Evolutionary conservation across 2,888 invertebrate species (phyloP).

Genomic region (Gnatocerus cornutus): DNA sequence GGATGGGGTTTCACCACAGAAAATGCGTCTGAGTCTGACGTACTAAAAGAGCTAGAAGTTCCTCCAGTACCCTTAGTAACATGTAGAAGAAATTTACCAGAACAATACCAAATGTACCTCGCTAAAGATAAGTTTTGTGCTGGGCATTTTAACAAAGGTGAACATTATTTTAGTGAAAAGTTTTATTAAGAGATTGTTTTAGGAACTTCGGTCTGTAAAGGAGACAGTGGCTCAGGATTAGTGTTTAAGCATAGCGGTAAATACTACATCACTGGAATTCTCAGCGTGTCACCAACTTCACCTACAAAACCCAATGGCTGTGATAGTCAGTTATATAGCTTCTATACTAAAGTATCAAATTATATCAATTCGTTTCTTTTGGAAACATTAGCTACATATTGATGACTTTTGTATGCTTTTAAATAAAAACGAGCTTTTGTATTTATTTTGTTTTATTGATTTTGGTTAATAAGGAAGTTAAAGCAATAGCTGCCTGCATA

Average conservation of each 20-base stretch:
- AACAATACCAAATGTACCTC: slow-evolving; percentile 51
- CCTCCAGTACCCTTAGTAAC: slow-evolving; percentile 52
- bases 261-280: slow-evolving; percentile 71
- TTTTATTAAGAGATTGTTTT: slow-evolving; percentile 29
- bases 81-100: slow-evolving; percentile 54
- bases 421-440: no score
- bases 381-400: not conserved
- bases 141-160: slow-evolving; percentile 59
- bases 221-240: slow-evolving; percentile 72
- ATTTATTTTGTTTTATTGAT: no score
- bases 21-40: slow-evolving; percentile 43
- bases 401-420: no score
- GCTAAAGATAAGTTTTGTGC: slow-evolving; percentile 62
- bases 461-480: no score
- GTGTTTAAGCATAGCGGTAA: slow-evolving; percentile 63
- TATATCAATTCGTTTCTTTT: slow-evolving; percentile 56
- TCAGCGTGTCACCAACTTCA: slow-evolving; percentile 67
- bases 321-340: slow-evolving; percentile 65
- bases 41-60: slow-evolving; percentile 57
- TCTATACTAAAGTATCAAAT: slow-evolving; percentile 66
- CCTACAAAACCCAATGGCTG: slow-evolving; percentile 54
- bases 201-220: slow-evolving; percentile 71
- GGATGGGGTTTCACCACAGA: slow-evolving; percentile 54
- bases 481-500: no score
- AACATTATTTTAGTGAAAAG: not conserved